phyloP scores from a whole-genome alignment of 2,888 invertebrate species.

The Himalopsyche kuldschensis region DNA sequence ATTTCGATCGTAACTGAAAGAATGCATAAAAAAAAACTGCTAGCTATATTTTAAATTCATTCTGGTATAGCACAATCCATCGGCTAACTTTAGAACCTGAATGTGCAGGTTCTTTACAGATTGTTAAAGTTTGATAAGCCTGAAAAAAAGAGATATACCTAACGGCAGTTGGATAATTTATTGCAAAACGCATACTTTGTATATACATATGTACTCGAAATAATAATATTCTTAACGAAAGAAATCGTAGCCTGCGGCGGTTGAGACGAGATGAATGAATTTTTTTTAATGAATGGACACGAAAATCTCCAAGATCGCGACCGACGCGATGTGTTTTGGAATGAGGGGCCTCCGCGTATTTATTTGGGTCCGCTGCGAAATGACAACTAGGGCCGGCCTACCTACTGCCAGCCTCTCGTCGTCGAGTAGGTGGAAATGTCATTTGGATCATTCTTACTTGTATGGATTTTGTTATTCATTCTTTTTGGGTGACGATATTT shows the following conservation, averaged over 20 bases:
- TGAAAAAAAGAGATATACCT: neutral
- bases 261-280: neutral
- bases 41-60: no score
- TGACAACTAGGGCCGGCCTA: neutral
- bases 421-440: neutral
- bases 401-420: neutral
- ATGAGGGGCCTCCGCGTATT: neutral
- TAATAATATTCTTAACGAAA: neutral
- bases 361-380: slow-evolving; percentile 14
- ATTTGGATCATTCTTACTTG: neutral
- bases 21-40: no score
- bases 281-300: neutral
- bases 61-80: no score
- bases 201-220: neutral
- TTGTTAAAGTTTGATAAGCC: no score
- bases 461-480: no score
- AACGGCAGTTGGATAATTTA: neutral
- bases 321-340: neutral
- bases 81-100: no score
- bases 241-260: slow-evolving; percentile 1
- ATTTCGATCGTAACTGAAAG: no score
- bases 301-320: neutral
- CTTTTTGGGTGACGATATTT: no score
- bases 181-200: neutral
- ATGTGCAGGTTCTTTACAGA: no score